Percentiles rank a stretch among this genome's conserved stretches.
Conservation (phyloP, 2,113 vertebrate species). For the Pygoscelis antarcticus region DNA sequence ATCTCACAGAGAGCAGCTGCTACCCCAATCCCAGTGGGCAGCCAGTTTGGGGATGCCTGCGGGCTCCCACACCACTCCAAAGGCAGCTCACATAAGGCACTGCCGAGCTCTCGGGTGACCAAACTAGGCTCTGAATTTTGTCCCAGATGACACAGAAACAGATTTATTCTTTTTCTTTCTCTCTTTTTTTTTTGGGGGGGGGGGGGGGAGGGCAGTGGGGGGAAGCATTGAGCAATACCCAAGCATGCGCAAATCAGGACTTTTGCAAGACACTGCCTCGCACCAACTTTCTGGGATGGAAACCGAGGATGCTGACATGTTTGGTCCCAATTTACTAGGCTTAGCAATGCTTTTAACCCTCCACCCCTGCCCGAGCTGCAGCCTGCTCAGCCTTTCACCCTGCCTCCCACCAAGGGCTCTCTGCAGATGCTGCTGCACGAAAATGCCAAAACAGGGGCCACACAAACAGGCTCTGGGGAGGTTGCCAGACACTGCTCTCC, state of each 20-base stretch:
- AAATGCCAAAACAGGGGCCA: not conserved
- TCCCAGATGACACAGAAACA: not conserved
- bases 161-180: no score
- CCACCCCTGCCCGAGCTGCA: not conserved
- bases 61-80: not conserved
- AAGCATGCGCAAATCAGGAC: not conserved
- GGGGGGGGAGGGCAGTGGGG: no score
- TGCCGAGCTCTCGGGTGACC: not conserved
- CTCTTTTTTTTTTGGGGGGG: no score
- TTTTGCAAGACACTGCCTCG: not conserved
- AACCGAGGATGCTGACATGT: not conserved
- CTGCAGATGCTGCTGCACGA: not conserved
- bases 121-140: not conserved
- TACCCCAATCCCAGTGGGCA: not conserved
- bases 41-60: not conserved
- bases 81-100: accelerated
- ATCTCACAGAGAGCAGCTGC: not conserved
- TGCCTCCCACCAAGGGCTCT: not conserved
- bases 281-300: not conserved
- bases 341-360: not conserved
- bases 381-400: not conserved
- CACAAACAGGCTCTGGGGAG: not conserved
- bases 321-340: not conserved
- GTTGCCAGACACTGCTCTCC: not conserved
- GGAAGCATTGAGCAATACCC: not conserved